A percentile compares a stretch with the other conserved stretches of the same genome.
Evolutionary conservation across 2,797 vertebrate genomes (phyloP).

Genomic region (Cirrhinus molitorella): DNA sequence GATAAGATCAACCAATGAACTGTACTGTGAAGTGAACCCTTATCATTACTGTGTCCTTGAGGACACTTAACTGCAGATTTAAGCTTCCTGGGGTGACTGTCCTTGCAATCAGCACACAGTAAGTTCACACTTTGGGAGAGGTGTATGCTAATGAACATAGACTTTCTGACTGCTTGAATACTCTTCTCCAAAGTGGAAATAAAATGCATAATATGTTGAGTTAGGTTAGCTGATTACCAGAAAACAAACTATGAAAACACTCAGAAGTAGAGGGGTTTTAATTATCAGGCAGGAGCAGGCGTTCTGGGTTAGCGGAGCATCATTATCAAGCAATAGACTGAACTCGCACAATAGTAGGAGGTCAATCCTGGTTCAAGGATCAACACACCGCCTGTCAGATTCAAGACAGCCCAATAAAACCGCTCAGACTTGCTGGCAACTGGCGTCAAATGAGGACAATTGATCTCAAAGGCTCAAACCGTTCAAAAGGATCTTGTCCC

Average conservation of each 20-base stretch:
- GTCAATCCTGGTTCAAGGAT: slow-evolving; percentile 79
- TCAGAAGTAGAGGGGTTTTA: slow-evolving; percentile 60
- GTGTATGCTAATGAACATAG: neutral
- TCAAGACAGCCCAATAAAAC: slow-evolving; percentile 49
- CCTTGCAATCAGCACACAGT: slow-evolving; percentile 27
- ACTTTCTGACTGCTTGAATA: neutral
- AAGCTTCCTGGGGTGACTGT: slow-evolving; percentile 17
- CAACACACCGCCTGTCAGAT: slow-evolving; percentile 77
- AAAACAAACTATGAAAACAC: neutral
- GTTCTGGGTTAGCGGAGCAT: slow-evolving; percentile 73
- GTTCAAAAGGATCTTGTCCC: neutral
- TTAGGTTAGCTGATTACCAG: slow-evolving; percentile 3
- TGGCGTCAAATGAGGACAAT: slow-evolving; percentile 24
- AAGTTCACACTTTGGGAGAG: neutral
- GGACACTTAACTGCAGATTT: slow-evolving; percentile 12
- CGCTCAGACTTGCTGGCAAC: slow-evolving; percentile 47
- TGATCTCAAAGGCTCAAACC: slow-evolving; percentile 19
- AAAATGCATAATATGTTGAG: neutral
- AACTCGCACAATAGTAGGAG: slow-evolving; percentile 76
- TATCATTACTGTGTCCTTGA: slow-evolving; percentile 25
- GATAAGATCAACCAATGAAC: slow-evolving; percentile 16
- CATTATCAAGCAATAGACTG: slow-evolving; percentile 80
- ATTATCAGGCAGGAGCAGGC: slow-evolving; percentile 67
- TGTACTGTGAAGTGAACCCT: neutral
- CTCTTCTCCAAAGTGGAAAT: neutral